Percentiles rank a stretch among this genome's conserved stretches.
Conservation (phyloP, 2,797 vertebrate genomes). For the Lacerta viridis region DNA sequence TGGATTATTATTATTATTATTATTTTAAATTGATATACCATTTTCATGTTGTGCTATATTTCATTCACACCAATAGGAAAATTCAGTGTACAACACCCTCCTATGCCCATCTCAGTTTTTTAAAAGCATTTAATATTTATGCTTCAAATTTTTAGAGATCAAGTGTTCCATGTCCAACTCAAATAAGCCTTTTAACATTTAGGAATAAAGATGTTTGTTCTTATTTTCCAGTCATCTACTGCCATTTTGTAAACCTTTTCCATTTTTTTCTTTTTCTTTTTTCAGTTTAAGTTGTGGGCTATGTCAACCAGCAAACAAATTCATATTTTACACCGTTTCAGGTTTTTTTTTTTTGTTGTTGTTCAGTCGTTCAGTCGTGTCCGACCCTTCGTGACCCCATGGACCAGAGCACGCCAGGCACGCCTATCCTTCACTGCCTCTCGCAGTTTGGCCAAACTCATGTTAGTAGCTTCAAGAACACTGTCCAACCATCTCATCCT, state of each 20-base stretch:
- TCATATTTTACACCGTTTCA: not conserved
- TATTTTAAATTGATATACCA: not conserved
- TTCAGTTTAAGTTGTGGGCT: not conserved
- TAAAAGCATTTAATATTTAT: not conserved
- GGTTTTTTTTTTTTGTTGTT: too few relatives aligned
- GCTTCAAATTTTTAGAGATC: not conserved
- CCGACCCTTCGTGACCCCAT: too few relatives aligned
- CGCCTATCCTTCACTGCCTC: too few relatives aligned
- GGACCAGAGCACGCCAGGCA: too few relatives aligned
- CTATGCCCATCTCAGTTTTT: not conserved
- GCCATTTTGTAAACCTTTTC: not conserved
- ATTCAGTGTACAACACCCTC: not conserved
- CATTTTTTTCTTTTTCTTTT: not conserved
- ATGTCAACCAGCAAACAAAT: not conserved
- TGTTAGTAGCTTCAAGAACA: too few relatives aligned
- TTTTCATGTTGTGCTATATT: not conserved
- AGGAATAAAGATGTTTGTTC: not conserved
- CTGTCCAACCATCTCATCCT: too few relatives aligned
- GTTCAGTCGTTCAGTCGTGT: too few relatives aligned
- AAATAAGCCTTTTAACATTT: not conserved
- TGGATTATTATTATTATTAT: not conserved
- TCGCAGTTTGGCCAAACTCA: too few relatives aligned
- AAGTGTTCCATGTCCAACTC: not conserved
- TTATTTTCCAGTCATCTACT: not conserved
- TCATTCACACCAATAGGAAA: too few relatives aligned